Evolutionary conservation across 1,140 invertebrate genomes (phyloP), one percentile per base, ranked within the genome.

Genomic region (Chironomus tepperi): DNA sequence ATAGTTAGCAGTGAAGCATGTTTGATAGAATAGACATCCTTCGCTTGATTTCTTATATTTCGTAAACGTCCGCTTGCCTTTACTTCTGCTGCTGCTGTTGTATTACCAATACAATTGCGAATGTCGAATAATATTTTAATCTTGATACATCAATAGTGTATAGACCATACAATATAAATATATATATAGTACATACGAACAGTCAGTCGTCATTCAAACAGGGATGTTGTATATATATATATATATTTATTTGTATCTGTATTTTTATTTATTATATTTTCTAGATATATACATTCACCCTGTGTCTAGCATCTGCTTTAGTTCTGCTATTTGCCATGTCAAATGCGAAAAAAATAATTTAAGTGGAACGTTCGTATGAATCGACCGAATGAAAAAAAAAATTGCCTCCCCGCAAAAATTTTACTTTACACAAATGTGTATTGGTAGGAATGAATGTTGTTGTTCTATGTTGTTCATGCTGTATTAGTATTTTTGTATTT

Each of bases 291-390:
- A 19, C 18, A 70, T 70, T 70, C 65, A 70, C 65, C 65, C 65
- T 70, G 65, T 70, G 65, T 70, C 65, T 70, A 70, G 65, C 65
- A 70, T 70, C 65, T 70, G 65, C 65, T 70, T 70, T 70, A 70
- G 65, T 70, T 70, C 65, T 70, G 65, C 65, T 70, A 70, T 70
- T 70, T 70, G 65, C 65, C 19, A 70, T 70, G 19, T 70, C 65
- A 70, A 70, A 70, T 70, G 65, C 65, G 19, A 70, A 70, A 70
- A 67, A 70, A 70, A 70, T 19, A 70, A 70, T 70, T 70, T 70
- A 70, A 70, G 65, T 70, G 65, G 65, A 70, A 70, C 65, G 16
- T 70, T 19, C 19, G 19, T 70, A 70, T 70, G 65, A 70, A 70
- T 70, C 65, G 65, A 70, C 65, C 65, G 65, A 70, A 70, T 19